Percentiles rank a stretch among this genome's conserved stretches.
Evolutionary conservation across 2,888 invertebrate species (phyloP).

Genomic region (Globia sparganii): DNA sequence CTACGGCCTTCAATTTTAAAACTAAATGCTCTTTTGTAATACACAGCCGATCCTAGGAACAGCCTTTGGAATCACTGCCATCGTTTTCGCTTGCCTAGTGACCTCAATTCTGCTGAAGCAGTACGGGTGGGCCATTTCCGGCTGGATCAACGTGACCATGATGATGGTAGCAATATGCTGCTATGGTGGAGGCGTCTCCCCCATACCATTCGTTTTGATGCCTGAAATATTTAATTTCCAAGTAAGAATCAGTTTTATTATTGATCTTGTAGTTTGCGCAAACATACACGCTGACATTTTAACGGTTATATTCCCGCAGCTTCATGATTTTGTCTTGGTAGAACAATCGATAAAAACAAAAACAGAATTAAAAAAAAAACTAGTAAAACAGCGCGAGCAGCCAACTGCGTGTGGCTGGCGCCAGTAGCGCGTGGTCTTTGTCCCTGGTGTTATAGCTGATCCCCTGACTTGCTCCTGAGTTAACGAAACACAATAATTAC

Average conservation of each 20-base stretch:
- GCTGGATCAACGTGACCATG: slow-evolving; percentile 72
- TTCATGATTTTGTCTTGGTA: not conserved
- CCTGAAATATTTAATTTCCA: slow-evolving; percentile 79
- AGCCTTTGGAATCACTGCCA: slow-evolving; percentile 60
- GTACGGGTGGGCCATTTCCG: slow-evolving; percentile 63
- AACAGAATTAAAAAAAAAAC: not conserved
- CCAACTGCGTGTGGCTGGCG: not conserved
- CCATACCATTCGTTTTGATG: slow-evolving; percentile 77
- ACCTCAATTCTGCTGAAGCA: slow-evolving; percentile 64
- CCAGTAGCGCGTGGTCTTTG: not conserved
- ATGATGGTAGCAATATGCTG: slow-evolving; percentile 68
- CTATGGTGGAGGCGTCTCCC: slow-evolving; percentile 73
- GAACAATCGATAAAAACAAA: not conserved
- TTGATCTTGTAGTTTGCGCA: not conserved
- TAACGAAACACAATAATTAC: not conserved
- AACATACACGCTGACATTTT: not conserved
- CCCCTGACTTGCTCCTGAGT: too few relatives aligned
- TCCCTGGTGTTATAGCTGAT: not conserved
- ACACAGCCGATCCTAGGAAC: slow-evolving; percentile 68
- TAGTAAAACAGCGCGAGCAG: not conserved
- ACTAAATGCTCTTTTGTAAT: not conserved
- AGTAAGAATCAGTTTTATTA: slow-evolving; percentile 61
- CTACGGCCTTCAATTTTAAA: not conserved
- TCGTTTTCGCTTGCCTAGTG: slow-evolving; percentile 67
- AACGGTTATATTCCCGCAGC: too few relatives aligned